phyloP scores from a whole-genome alignment of 2,113 vertebrate species.

The Urocitellus parryii region DNA sequence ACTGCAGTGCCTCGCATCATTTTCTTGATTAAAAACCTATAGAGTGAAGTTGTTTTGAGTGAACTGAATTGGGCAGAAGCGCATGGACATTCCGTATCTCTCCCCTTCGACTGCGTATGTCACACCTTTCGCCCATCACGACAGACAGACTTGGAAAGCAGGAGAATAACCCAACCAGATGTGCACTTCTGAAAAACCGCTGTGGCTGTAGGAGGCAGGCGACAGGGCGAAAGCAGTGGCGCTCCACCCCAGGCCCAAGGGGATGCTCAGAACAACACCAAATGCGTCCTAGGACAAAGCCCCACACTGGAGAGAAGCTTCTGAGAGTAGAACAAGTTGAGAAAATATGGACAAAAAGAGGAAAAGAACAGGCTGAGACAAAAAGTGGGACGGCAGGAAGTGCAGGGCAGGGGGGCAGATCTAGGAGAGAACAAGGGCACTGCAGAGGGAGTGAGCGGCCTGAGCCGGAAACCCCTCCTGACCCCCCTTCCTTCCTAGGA shows the following conservation, averaged over 20 bases:
- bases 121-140: no score
- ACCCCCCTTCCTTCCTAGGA: neutral
- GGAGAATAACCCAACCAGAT: neutral
- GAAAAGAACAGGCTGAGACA: neutral
- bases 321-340: neutral
- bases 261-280: neutral
- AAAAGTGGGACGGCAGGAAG: neutral
- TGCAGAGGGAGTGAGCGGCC: neutral
- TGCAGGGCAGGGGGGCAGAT: neutral
- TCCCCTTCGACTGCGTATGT: no score
- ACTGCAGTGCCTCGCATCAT: no score
- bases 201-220: neutral
- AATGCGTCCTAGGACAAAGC: neutral
- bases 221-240: no score
- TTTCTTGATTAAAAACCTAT: no score
- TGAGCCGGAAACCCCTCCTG: neutral
- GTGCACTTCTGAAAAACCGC: neutral
- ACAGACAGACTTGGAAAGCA: no score
- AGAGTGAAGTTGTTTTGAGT: no score
- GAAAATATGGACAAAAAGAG: neutral
- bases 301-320: neutral
- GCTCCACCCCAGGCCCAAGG: no score
- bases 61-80: no score
- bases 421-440: neutral
- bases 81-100: no score